These are phyloP conservation scores for Calliscelio sp. DNA, from an alignment of 2,888 invertebrate genomes.

Conservation along the genomic window DNA sequence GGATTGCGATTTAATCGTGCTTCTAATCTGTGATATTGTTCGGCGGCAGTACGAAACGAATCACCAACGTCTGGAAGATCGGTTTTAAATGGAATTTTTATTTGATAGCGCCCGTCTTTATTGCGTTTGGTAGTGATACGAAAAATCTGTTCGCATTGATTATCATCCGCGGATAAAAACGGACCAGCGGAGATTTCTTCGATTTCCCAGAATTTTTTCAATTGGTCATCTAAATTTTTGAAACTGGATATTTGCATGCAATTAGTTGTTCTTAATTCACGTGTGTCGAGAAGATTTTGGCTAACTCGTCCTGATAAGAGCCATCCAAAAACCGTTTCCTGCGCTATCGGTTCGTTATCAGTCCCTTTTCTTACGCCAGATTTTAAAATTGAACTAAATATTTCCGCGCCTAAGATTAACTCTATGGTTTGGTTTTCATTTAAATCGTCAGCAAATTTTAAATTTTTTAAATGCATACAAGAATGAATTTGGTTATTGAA, in stretches of 20 bases:
- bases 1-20: not conserved
- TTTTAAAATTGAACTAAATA: too few species aligned
- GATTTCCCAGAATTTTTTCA: not conserved
- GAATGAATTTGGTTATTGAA: not conserved
- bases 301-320: not conserved
- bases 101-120: not conserved
- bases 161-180: not conserved
- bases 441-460: not conserved
- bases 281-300: not conserved
- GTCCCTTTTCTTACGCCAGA: too few species aligned
- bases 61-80: not conserved
- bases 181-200: not conserved
- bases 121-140: not conserved
- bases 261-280: not conserved
- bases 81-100: not conserved
- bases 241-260: not conserved
- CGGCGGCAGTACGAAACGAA: not conserved
- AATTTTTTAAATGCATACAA: not conserved
- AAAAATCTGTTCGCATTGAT: not conserved
- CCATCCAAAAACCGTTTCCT: not conserved
- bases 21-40: not conserved
- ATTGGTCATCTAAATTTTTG: not conserved
- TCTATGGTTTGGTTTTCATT: not conserved
- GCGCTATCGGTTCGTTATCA: not conserved
- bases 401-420: not conserved